phyloP scores from a whole-genome alignment of 2,797 vertebrate species.

The Pipistrellus kuhlii region DNA sequence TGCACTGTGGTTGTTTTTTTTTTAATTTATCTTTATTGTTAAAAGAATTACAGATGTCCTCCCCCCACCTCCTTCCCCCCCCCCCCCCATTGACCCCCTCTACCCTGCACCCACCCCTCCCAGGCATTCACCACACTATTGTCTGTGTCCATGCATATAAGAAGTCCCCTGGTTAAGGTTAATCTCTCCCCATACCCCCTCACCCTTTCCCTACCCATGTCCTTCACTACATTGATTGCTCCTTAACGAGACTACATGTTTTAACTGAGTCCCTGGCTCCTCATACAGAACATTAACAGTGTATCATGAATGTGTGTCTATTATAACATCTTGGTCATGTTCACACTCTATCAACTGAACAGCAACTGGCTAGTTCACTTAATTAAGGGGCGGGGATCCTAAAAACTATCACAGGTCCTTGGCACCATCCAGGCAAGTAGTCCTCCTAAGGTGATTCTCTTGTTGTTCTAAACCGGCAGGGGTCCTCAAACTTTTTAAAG shows the following conservation, averaged over 20 bases:
- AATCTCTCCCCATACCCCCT: too few species aligned
- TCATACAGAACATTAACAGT: not conserved
- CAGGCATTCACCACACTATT: too few species aligned
- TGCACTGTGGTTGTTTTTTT: too few species aligned
- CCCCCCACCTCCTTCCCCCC: too few species aligned
- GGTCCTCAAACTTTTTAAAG: too few species aligned
- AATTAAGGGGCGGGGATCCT: not conserved
- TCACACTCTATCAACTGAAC: not conserved
- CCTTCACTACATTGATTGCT: not conserved
- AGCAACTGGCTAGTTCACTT: not conserved
- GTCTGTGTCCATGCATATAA: too few species aligned
- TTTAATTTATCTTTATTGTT: too few species aligned
- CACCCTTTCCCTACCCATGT: not conserved
- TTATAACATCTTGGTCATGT: not conserved
- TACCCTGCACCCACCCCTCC: too few species aligned
- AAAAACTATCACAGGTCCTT: not conserved
- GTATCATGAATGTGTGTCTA: not conserved
- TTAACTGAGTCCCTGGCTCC: not conserved
- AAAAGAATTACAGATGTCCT: too few species aligned
- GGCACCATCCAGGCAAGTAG: not conserved
- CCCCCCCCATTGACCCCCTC: too few species aligned
- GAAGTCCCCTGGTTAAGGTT: too few species aligned
- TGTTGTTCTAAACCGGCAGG: too few species aligned
- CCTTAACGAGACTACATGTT: not conserved
- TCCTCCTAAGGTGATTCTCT: not conserved